Base-by-base conservation (phyloP, 2,113 vertebrate genomes). In the Entomyzon cyanotis region DNA sequence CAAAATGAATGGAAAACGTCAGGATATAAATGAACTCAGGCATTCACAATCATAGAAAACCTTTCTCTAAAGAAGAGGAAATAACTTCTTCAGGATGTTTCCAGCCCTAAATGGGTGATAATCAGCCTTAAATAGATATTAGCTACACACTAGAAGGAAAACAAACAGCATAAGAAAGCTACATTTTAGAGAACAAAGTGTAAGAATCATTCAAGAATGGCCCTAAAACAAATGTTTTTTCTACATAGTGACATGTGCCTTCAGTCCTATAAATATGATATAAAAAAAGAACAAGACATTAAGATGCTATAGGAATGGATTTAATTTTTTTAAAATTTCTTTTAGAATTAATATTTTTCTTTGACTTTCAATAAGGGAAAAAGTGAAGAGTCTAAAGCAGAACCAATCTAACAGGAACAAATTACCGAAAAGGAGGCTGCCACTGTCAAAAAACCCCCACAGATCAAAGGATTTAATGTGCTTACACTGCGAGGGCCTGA, bases 381-480 rank as follows among this genome's bases (percentile, higher is more conserved):
- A 84, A 78, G 41, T 8, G 9, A 59, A 73, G 12, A 55, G 11
- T 55, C 47, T 47, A 59, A 79, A 18, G 39, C 16, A 88, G 92
- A 53, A 0, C 1, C 9, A 7, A 15, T 50, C n/a, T 86, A 56
- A 69, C 62, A 23, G 55, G 35, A 87, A 81, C 60, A 67, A 87
- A 87, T 42, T 27, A 74, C 42, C 50, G 64, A 70, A 87, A 81
- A 59, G 25, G 37, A 53, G 25, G 31, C 62, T 89, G 46, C 27
- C 52, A 69, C 44, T n/a, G 25, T 35, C 30, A 30, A 31, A 92
- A 75, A 80, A 25, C 0, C 30, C 70, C n/a, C 50, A 41, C 2
- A 81, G 69, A 95, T 89, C 23, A 93, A 93, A 95, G 68, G 84
- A 63, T 74, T 80, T 42, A 62, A 74, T 39, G 73, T 77, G 50